Percentiles rank a stretch among this genome's conserved stretches.
Conservation (phyloP, 2,888 invertebrate genomes). For the Megastigmus dorsalis region DNA sequence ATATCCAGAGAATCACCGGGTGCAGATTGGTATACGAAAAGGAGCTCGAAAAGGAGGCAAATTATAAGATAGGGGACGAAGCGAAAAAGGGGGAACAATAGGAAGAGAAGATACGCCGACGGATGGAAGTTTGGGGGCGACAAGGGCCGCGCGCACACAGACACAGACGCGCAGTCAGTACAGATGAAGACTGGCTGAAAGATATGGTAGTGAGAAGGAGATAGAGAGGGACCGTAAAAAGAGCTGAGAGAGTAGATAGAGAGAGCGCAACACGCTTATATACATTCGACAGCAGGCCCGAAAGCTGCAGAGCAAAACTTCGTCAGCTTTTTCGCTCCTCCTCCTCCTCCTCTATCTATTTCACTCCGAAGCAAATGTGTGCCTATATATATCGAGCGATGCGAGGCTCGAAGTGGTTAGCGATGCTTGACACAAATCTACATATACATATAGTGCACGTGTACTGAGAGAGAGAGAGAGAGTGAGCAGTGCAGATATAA, state of each 20-base stretch:
- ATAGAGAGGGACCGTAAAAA: not conserved
- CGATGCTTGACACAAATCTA: not conserved
- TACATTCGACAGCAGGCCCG: not conserved
- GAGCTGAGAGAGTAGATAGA: not conserved
- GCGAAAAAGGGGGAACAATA: not conserved
- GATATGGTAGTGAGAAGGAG: not conserved
- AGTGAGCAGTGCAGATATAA: too few species aligned
- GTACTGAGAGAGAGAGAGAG: too few species aligned
- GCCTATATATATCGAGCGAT: not conserved
- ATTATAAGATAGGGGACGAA: too few species aligned
- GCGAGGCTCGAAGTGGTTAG: not conserved
- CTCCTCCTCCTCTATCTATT: too few species aligned
- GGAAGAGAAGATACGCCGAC: not conserved
- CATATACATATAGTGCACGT: not conserved
- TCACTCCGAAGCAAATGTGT: not conserved
- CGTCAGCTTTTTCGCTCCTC: conserved; percentile 12
- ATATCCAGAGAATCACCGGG: too few species aligned
- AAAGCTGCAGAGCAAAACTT: conserved; percentile 12
- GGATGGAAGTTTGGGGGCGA: not conserved
- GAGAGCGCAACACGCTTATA: not conserved
- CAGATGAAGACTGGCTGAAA: conserved; percentile 3
- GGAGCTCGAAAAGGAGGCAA: too few species aligned
- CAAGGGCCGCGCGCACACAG: not conserved
- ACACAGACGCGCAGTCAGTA: too few species aligned
- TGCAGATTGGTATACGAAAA: too few species aligned